A percentile compares a stretch with the other conserved stretches of the same genome.
Evolutionary conservation across 2,797 vertebrate genomes (phyloP).

Genomic region (Siniperca obscura): DNA sequence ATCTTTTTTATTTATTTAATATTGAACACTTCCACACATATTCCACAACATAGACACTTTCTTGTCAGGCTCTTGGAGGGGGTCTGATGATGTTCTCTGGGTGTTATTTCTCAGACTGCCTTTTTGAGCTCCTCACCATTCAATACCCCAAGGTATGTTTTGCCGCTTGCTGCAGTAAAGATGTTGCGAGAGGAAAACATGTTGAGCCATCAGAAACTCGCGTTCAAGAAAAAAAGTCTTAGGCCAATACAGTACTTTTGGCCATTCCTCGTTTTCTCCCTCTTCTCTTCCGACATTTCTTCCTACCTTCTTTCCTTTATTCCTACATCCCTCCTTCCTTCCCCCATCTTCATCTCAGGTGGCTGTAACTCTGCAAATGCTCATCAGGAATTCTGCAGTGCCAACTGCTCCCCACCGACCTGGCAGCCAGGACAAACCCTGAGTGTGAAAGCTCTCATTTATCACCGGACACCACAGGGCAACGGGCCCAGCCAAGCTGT

Average conservation of each 20-base stretch:
- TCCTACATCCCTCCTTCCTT: not conserved
- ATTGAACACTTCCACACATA: no score
- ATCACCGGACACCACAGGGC: slow-evolving; percentile 63
- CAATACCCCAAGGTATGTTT: not conserved
- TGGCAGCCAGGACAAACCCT: slow-evolving; percentile 68
- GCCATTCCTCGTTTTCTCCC: not conserved
- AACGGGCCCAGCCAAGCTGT: slow-evolving; percentile 48
- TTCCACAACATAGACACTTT: no score
- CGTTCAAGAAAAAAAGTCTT: not conserved
- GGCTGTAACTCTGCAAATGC: slow-evolving; percentile 52
- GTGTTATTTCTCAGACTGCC: not conserved
- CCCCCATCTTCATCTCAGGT: slow-evolving; percentile 45
- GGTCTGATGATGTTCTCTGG: not conserved
- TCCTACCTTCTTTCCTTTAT: slow-evolving; percentile 10
- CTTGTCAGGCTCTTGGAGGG: not conserved
- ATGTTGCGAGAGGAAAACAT: not conserved
- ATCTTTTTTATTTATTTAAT: no score
- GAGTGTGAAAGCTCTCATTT: slow-evolving; percentile 75
- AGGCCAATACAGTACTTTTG: not conserved
- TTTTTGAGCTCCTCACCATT: not conserved
- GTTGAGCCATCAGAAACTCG: slow-evolving; percentile 4
- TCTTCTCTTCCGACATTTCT: not conserved
- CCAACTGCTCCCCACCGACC: slow-evolving; percentile 29
- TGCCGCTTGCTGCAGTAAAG: not conserved
- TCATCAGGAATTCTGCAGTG: slow-evolving; percentile 52